Base-by-base conservation (phyloP, 2,888 invertebrate genomes). In the Drosophila meridionalis region DNA sequence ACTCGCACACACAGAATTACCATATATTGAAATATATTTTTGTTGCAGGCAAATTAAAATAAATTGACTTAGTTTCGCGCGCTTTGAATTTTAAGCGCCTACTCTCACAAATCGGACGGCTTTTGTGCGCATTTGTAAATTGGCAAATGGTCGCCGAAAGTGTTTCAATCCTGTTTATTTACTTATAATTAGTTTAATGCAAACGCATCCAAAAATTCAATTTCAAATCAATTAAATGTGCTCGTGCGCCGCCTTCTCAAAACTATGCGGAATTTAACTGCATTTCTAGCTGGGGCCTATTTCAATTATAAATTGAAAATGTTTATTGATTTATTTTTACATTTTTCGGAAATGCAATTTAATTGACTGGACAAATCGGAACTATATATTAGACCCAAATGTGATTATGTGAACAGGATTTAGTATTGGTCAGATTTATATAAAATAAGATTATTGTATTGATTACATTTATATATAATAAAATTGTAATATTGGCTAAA, bases 141-240 rank as follows among this genome's bases (percentile, higher is more conserved):
- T 87, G 71, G 56, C 78, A 70, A 83, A 78, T 76, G 79, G 66
- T 71, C 74, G 40, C 64, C 73, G 47, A 69, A 85, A 81, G 71
- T 79, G 68, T 66, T 69, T 70, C 64, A 87, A 83, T 89, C 75
- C 86, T 80, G 87, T 88, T 89, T 87, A 87, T 87, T 87, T 85
- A 80, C 88, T 82, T 83, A 75, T 80, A 87, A 89, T 89, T 89
- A 87, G 86, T 76, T 75, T 76, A 82, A 81, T 76, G 69, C 72
- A 69, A 66, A 34, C 36, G 58, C 40, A 20, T 59, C 57, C 57
- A 20, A 67, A 73, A 80, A 83, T 80, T 73, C 78, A 87, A 87
- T 85, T 83, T 59, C 45, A 75, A 77, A 83, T 80, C 76, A 64
- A 72, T 87, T 76, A 69, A 56, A 63, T 67, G 28, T 14, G 57